Evolutionary conservation across 2,888 invertebrate species (phyloP).

Genomic region (Omphaloscelis lunosa): DNA sequence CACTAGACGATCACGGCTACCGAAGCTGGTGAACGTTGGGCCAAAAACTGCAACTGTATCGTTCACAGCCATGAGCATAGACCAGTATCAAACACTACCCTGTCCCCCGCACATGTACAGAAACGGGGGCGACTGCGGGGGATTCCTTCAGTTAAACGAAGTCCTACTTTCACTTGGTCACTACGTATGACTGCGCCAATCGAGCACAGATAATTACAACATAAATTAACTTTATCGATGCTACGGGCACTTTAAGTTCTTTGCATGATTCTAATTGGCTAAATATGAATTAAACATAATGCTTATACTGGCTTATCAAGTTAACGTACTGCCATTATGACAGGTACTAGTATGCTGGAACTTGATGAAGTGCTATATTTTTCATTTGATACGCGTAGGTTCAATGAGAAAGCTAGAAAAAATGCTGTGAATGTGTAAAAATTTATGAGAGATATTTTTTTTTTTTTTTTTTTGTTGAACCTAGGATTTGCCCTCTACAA

Average conservation of each 20-base stretch:
- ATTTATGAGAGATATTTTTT: accelerated
- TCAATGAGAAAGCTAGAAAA: conserved; percentile 1
- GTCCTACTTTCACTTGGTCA: conserved; percentile 51
- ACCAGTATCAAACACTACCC: conserved; percentile 24
- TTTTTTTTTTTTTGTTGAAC: background rate
- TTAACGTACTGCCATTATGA: conserved; percentile 47
- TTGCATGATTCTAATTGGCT: conserved; percentile 60
- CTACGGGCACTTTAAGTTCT: conserved; percentile 51
- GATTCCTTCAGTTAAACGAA: background rate
- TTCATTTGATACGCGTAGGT: conserved; percentile 22
- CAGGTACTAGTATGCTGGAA: conserved; percentile 8
- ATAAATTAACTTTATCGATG: conserved; percentile 67
- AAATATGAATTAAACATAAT: conserved; percentile 62
- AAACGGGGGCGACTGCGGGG: conserved; percentile 25
- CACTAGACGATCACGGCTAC: conserved; percentile 93
- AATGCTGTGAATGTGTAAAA: background rate
- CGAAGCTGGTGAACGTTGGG: conserved; percentile 80
- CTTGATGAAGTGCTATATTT: conserved; percentile 38
- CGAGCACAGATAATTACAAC: conserved; percentile 67
- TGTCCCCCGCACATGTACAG: conserved; percentile 17
- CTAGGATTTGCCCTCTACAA: background rate
- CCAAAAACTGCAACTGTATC: conserved; percentile 43
- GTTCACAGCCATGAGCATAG: background rate
- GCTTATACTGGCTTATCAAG: conserved; percentile 42
- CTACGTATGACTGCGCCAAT: conserved; percentile 63